phyloP scores from a whole-genome alignment of 2,113 vertebrate species.

The Phasianus colchicus region DNA sequence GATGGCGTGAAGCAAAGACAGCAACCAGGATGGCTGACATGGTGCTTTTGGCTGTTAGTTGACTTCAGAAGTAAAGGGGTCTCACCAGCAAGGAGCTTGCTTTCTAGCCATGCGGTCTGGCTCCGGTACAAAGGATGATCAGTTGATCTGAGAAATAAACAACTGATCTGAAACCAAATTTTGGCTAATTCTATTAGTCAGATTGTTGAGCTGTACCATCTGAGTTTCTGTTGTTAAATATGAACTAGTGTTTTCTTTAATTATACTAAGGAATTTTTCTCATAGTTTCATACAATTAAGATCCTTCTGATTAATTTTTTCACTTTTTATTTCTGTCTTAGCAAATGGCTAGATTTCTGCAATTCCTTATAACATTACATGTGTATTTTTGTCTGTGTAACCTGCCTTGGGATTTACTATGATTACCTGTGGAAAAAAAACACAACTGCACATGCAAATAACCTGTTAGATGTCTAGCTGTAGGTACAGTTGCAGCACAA shows the following conservation, averaged over 20 bases:
- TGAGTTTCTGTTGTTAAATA: neutral
- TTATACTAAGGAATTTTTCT: neutral
- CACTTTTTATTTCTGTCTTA: neutral
- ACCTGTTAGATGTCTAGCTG: slow-evolving; percentile 19
- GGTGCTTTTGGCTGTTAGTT: neutral
- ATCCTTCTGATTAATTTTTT: neutral
- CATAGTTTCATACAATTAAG: neutral
- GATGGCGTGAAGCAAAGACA: neutral
- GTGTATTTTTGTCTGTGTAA: slow-evolving; percentile 9
- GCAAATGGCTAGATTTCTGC: neutral
- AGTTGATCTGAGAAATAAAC: neutral
- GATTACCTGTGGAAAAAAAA: neutral
- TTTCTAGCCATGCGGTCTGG: neutral
- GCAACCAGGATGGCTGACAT: neutral
- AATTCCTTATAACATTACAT: neutral
- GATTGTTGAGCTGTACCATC: neutral
- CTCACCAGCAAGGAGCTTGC: neutral
- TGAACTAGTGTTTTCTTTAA: neutral
- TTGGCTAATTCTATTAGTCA: neutral
- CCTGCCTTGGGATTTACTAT: slow-evolving; percentile 37
- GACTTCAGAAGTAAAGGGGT: neutral
- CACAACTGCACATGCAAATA: slow-evolving; percentile 31
- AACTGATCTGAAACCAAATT: neutral
- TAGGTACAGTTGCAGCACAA: slow-evolving; percentile 44
- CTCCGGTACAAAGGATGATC: neutral